phyloP scores from a whole-genome alignment of 1,140 invertebrate species.

The Holotrichia oblita region DNA sequence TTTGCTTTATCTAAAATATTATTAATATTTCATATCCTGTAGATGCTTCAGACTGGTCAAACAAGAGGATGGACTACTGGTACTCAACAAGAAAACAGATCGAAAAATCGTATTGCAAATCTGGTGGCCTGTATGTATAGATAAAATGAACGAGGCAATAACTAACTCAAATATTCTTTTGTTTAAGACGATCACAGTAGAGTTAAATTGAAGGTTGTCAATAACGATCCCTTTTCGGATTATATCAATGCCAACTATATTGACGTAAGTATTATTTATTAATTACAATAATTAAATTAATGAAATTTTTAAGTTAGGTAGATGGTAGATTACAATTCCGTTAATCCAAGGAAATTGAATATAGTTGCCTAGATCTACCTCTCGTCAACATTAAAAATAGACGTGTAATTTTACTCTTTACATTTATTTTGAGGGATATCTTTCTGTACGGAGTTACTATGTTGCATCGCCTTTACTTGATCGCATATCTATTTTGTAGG shows the following conservation, averaged over 20 bases:
- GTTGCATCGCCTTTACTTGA: no score
- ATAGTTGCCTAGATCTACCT: no score
- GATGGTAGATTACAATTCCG: no score
- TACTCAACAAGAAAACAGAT: slow-evolving; percentile 64
- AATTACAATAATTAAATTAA: background rate
- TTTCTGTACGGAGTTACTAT: no score
- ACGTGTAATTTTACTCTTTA: no score
- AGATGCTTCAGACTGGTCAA: slow-evolving; percentile 53
- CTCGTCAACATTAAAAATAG: background rate
- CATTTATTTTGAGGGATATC: background rate
- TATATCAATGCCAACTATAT: slow-evolving; percentile 55
- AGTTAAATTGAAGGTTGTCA: slow-evolving; percentile 72
- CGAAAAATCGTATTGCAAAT: slow-evolving; percentile 82
- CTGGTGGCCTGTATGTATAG: slow-evolving; percentile 75
- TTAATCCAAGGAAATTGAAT: no score
- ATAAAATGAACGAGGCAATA: background rate
- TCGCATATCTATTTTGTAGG: no score
- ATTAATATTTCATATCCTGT: background rate
- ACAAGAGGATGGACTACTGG: slow-evolving; percentile 49
- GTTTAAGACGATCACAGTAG: slow-evolving; percentile 77
- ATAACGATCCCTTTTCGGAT: slow-evolving; percentile 54
- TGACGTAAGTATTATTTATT: slow-evolving; percentile 44
- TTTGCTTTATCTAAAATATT: background rate
- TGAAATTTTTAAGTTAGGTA: background rate
- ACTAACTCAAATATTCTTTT: slow-evolving; percentile 25